phyloP scores from a whole-genome alignment of 2,797 vertebrate species.

The Borostomias antarcticus region DNA sequence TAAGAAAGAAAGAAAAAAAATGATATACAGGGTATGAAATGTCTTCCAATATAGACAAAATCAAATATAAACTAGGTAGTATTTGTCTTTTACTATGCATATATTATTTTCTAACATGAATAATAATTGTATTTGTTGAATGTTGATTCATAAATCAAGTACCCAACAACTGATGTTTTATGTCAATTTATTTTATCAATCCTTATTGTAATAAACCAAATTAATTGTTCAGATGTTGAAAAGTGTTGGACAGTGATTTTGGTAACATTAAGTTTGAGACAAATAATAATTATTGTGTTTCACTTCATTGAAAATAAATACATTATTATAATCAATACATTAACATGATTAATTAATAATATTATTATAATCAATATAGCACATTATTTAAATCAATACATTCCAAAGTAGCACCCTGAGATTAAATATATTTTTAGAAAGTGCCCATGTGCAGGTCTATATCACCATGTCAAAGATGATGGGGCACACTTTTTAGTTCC shows the following conservation, averaged over 20 bases:
- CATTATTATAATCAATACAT: too few species aligned
- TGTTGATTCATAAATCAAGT: constrained; percentile 8
- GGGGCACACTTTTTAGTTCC: constrained; percentile 50
- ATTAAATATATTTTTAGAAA: constrained; percentile 58
- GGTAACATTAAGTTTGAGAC: background rate
- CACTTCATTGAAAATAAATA: constrained; percentile 29
- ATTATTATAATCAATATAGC: too few species aligned
- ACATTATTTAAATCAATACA: constrained; percentile 16
- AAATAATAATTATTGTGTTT: constrained; percentile 5
- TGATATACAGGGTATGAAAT: background rate
- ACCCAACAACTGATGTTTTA: constrained; percentile 17
- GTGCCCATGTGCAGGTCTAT: constrained; percentile 75
- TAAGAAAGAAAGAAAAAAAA: too few species aligned
- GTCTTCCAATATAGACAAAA: background rate
- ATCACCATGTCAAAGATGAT: constrained; percentile 32
- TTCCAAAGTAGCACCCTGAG: constrained; percentile 35
- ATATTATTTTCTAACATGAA: constrained; percentile 6
- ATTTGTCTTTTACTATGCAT: background rate
- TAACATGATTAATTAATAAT: too few species aligned
- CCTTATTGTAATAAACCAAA: constrained; percentile 19
- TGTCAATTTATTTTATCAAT: constrained; percentile 9
- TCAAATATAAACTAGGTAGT: constrained; percentile 25
- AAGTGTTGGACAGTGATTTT: background rate
- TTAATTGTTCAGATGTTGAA: background rate
- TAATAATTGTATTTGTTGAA: constrained; percentile 1